Conservation (phyloP, 1,140 invertebrate species). For the Meteorus sp. region DNA sequence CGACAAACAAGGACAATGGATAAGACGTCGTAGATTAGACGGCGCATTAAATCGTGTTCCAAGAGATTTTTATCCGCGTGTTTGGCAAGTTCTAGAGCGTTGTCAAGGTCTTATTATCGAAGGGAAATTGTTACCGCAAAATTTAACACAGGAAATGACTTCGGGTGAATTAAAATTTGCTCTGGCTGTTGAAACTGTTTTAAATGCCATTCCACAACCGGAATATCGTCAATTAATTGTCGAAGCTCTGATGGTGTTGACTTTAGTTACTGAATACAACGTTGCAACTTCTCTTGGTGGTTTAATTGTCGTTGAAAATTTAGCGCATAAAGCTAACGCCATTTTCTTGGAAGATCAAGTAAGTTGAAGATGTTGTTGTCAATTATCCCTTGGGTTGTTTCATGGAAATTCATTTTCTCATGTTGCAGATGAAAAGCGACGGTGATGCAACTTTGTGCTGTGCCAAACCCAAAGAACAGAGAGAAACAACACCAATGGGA, state of each 20-base stretch:
- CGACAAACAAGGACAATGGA: slow-evolving; percentile 95
- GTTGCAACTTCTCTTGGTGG: slow-evolving; percentile 75
- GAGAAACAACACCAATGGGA: slow-evolving; percentile 65
- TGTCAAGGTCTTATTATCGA: slow-evolving; percentile 91
- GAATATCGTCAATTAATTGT: slow-evolving; percentile 98
- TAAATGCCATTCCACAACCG: slow-evolving; percentile 96
- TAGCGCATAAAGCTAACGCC: slow-evolving; percentile 93
- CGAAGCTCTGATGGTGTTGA: slow-evolving; percentile 95
- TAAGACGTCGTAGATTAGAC: slow-evolving; percentile 88
- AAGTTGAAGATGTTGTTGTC: slow-evolving; percentile 35
- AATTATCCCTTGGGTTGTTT: neutral
- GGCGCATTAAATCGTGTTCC: slow-evolving; percentile 97
- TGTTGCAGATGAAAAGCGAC: slow-evolving; percentile 75
- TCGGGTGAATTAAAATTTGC: slow-evolving; percentile 98
- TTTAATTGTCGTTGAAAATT: slow-evolving; percentile 86
- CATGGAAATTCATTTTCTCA: slow-evolving; percentile 16
- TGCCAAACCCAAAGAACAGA: slow-evolving; percentile 71
- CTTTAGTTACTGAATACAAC: slow-evolving; percentile 86
- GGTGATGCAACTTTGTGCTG: slow-evolving; percentile 92
- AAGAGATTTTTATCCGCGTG: slow-evolving; percentile 90
- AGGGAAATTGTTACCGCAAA: slow-evolving; percentile 84
- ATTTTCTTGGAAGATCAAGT: slow-evolving; percentile 97
- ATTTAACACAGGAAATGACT: slow-evolving; percentile 97
- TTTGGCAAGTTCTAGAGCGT: slow-evolving; percentile 90
- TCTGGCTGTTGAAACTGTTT: slow-evolving; percentile 93